These are phyloP conservation scores for Meles meles DNA, from an alignment of 2,113 vertebrate species.

Conservation along the genomic window DNA sequence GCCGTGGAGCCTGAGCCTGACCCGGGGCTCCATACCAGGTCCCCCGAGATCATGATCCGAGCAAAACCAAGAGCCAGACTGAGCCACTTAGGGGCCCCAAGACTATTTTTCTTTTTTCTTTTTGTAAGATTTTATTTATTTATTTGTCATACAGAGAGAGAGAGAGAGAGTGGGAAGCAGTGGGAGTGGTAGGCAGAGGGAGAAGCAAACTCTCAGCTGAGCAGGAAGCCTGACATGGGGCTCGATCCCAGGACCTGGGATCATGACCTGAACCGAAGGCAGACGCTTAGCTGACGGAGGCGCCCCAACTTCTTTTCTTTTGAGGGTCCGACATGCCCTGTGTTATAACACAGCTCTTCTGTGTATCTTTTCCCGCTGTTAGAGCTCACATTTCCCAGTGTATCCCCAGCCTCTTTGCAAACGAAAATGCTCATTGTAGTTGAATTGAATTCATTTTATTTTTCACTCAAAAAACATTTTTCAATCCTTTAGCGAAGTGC, in stretches of 20 bases:
- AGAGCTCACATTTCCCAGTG: not conserved
- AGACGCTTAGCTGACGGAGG: not conserved
- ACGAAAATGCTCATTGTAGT: not conserved
- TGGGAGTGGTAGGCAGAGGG: too few relatives aligned
- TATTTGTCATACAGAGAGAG: too few relatives aligned
- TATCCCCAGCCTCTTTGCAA: not conserved
- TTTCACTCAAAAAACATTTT: not conserved
- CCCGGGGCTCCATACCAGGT: too few relatives aligned
- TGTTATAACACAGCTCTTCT: not conserved
- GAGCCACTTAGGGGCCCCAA: too few relatives aligned
- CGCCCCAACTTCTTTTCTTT: not conserved
- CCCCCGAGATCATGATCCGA: too few relatives aligned
- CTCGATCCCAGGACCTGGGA: not conserved
- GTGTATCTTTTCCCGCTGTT: not conserved
- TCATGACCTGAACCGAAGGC: not conserved
- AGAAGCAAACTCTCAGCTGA: not conserved
- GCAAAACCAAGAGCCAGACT: too few relatives aligned
- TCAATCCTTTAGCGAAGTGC: not conserved
- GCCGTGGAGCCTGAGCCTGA: too few relatives aligned
- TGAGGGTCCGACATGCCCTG: not conserved
- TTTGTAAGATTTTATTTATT: too few relatives aligned
- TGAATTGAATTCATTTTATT: not conserved
- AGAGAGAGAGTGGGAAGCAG: too few relatives aligned
- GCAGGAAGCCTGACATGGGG: not conserved
- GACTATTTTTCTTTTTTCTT: too few relatives aligned